Base-by-base conservation (phyloP, 2,113 vertebrate species). In the Willisornis vidua region DNA sequence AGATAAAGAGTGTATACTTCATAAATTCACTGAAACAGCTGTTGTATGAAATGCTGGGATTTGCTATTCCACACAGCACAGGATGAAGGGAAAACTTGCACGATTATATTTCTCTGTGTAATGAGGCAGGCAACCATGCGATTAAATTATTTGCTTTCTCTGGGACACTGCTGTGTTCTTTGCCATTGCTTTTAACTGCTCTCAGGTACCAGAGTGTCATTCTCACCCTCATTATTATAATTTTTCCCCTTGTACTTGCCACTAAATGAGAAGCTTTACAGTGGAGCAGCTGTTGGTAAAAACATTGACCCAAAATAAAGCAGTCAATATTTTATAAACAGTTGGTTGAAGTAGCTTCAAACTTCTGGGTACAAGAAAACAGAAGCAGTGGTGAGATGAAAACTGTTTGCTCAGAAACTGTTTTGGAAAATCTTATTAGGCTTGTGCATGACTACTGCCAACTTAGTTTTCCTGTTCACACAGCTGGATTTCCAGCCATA, bases 101-200 rank as follows among this genome's bases (percentile, higher is more conserved):
- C 24, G 62, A 51, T 35, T 16, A 24, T 83, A 85, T 93, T 92
- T 88, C 93, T 76, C 65, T 52, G 24, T 46, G 87, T 92, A 94
- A 97, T 94, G 96, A 97, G 89, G 52, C 9, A 92, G 84, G 96
- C 96, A 88, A 62, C 45, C 94, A 71, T 78, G 94, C 9, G 0
- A 24, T 84, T 81, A 91, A 89, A 94, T 75, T 10, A 86, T 91
- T 92, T 90, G 41, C 96, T 89, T 95, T 94, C 96, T 75, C 10
- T 70, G 85, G 93, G 93, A 96, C 54, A 20, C 66, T 93, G 85
- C 52, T 76, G 81, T 37, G 18, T 66, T 90, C 85, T 59, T 46
- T 82, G 58, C 84, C 79, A 37, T 77, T 91, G 81, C 63, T 9
- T 94, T 90, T 89, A 84, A 62, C 91, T 74, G 82, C 54, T 52